These are phyloP conservation scores for Andrena haemorrhoa DNA, from an alignment of 2,888 invertebrate species.

Conservation along the genomic window DNA sequence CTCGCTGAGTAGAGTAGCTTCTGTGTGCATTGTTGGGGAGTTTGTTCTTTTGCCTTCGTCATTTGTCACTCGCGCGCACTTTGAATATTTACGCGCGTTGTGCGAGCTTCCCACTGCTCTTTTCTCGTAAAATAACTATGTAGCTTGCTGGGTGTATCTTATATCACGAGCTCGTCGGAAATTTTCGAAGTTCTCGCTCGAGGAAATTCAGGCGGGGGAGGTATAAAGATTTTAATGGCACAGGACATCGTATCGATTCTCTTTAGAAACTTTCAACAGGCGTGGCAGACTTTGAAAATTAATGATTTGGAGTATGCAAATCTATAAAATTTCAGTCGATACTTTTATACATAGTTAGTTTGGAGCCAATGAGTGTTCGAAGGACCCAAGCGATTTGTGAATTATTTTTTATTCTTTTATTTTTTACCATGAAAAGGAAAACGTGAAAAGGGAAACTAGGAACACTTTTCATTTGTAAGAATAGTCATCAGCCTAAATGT, in stretches of 20 bases:
- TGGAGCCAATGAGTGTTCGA: too few species aligned
- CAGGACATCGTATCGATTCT: neutral
- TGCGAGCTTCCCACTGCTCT: neutral
- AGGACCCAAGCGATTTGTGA: too few species aligned
- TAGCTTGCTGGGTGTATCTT: neutral
- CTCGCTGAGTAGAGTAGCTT: neutral
- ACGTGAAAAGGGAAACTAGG: too few species aligned
- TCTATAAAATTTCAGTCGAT: too few species aligned
- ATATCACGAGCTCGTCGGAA: neutral
- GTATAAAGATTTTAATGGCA: neutral
- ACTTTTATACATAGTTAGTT: too few species aligned
- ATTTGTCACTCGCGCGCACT: neutral
- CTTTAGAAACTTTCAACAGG: neutral
- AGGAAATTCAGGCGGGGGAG: slow-evolving; percentile 29
- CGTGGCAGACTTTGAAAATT: neutral
- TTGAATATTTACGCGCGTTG: neutral
- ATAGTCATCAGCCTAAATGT: too few species aligned
- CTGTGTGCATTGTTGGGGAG: neutral
- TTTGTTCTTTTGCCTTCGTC: neutral
- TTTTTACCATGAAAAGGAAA: too few species aligned
- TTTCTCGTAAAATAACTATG: neutral
- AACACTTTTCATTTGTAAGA: too few species aligned
- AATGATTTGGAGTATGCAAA: neutral
- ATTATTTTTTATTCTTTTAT: too few species aligned
- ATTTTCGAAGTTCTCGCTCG: slow-evolving; percentile 20